Evolutionary conservation across 2,113 vertebrate species (phyloP).

Genomic region (Eurystomus gularis): DNA sequence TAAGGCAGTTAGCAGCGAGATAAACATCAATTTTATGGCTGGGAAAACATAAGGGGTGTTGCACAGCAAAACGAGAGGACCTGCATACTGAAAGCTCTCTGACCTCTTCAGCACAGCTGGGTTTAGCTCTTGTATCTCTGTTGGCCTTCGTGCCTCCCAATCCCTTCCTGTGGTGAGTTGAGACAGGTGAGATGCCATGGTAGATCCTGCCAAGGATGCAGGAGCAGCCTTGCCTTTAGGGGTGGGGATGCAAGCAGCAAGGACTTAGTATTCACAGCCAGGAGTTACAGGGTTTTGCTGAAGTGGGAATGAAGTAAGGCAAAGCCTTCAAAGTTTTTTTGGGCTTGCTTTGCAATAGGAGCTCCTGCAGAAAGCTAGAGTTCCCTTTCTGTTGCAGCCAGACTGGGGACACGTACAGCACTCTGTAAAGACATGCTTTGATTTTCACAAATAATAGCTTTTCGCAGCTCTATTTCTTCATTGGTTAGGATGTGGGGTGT

Average conservation of each 20-base stretch:
- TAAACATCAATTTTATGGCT: slow-evolving; percentile 54
- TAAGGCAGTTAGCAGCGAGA: slow-evolving; percentile 34
- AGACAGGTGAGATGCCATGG: background rate
- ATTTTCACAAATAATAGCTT: background rate
- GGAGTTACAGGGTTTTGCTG: background rate
- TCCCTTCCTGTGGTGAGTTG: background rate
- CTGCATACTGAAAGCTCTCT: background rate
- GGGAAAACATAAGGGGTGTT: slow-evolving; percentile 30
- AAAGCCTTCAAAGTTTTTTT: background rate
- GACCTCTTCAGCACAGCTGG: slow-evolving; percentile 15
- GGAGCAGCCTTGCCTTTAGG: slow-evolving; percentile 2
- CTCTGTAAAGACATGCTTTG: background rate
- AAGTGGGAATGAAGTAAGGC: background rate
- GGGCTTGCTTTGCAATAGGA: background rate
- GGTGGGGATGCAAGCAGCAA: slow-evolving; percentile 30
- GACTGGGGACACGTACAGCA: background rate
- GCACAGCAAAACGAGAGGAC: background rate
- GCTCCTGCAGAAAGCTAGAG: background rate
- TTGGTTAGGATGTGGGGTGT: rapidly evolving
- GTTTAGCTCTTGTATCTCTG: rapidly evolving
- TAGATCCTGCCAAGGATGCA: background rate
- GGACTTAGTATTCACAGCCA: background rate
- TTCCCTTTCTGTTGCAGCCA: background rate
- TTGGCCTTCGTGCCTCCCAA: background rate
- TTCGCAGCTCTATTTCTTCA: background rate